Conservation (phyloP, 2,113 vertebrate species). For the Noctilio leporinus region DNA sequence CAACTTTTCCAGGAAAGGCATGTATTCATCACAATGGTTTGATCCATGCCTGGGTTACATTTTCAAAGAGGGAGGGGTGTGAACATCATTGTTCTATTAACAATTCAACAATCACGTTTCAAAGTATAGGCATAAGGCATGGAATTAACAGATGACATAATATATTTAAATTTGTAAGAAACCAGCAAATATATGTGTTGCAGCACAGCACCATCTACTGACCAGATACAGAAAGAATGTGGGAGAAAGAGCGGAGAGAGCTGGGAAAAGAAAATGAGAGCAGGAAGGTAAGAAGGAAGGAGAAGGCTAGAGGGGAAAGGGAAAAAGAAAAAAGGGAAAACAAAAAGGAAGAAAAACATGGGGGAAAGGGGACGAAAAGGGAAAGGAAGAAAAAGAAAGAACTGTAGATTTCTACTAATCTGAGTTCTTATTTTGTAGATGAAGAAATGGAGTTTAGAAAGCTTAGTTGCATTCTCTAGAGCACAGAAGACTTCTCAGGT, state of each 20-base stretch:
- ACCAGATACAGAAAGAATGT: not conserved
- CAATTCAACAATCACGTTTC: constrained; percentile 44
- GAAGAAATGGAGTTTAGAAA: not conserved
- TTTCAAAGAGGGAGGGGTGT: not conserved
- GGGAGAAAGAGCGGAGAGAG: no score
- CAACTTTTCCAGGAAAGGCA: not conserved
- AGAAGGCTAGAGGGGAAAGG: not conserved
- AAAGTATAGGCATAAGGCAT: not conserved
- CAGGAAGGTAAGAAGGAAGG: not conserved
- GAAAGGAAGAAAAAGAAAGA: not conserved
- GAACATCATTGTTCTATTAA: constrained; percentile 29
- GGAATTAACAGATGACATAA: constrained; percentile 56
- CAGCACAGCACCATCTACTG: constrained; percentile 82
- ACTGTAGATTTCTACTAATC: not conserved
- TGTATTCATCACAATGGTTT: not conserved
- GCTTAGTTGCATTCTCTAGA: not conserved
- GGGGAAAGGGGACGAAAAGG: no score
- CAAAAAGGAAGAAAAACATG: no score
- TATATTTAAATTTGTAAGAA: constrained; percentile 15
- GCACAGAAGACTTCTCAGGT: not conserved
- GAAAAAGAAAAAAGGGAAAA: not conserved
- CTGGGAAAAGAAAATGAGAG: not conserved
- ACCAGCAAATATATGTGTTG: constrained; percentile 41
- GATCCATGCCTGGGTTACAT: not conserved
- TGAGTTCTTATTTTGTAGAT: not conserved